phyloP scores from a whole-genome alignment of 2,113 vertebrate genomes.

The Bombycilla garrulus region DNA sequence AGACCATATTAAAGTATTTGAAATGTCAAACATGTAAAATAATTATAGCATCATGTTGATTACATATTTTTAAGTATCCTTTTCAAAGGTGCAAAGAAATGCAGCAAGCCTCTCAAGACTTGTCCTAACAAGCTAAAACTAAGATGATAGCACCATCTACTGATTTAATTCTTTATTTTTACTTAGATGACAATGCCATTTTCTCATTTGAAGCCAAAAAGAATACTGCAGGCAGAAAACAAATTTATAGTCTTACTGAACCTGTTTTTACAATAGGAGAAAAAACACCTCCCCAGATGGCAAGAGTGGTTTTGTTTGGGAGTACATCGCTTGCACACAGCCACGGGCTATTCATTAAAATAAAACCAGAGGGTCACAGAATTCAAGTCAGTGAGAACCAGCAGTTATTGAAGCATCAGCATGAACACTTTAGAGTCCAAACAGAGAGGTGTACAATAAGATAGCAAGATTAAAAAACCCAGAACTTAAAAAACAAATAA shows the following conservation, averaged over 20 bases:
- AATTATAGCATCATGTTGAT: constrained; percentile 17
- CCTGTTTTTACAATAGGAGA: not conserved
- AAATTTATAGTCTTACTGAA: not conserved
- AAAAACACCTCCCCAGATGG: not conserved
- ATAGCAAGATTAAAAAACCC: not conserved
- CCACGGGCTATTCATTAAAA: not conserved
- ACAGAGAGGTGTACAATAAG: not conserved
- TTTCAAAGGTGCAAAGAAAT: not conserved
- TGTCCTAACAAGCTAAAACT: constrained; percentile 44
- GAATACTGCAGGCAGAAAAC: not conserved
- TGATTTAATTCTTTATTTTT: constrained; percentile 54
- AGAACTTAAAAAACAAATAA: not conserved
- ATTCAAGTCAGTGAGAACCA: not conserved
- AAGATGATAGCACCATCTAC: constrained; percentile 78
- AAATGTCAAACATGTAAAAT: constrained; percentile 48
- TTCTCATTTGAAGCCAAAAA: not conserved
- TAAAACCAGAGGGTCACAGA: not conserved
- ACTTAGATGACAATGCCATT: not conserved
- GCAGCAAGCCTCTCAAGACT: not conserved
- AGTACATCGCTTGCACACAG: not conserved
- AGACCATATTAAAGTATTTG: not conserved
- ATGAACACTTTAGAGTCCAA: not conserved
- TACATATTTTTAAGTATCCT: not conserved
- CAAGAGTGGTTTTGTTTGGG: not conserved
- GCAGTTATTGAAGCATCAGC: not conserved